Evolutionary conservation across 2,113 vertebrate genomes (phyloP).

Genomic region (Carettochelys insculpta): DNA sequence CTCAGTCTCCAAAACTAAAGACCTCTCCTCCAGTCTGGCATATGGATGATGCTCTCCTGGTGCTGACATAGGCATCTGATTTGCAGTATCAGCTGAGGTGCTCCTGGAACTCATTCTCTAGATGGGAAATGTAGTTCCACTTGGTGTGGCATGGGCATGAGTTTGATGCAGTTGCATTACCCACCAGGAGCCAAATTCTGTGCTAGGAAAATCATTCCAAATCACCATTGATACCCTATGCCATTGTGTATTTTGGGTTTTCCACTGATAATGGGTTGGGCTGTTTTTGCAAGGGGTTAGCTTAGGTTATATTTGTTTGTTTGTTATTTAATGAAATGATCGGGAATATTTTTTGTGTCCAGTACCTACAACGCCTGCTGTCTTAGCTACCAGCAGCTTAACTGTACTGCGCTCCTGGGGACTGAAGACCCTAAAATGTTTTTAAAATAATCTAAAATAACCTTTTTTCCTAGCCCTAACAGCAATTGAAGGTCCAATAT

Average conservation of each 20-base stretch:
- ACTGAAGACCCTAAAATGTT: neutral
- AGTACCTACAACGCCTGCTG: neutral
- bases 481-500: neutral
- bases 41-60: neutral
- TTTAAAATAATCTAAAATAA: neutral
- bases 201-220: neutral
- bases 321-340: neutral
- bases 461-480: neutral
- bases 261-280: neutral
- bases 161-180: neutral
- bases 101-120: constrained; percentile 10
- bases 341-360: neutral
- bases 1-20: constrained; percentile 14
- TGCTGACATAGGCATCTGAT: neutral
- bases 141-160: neutral
- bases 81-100: neutral
- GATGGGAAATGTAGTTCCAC: neutral
- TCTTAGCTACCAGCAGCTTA: neutral
- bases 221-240: neutral
- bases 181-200: neutral
- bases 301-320: neutral
- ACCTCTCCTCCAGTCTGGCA: neutral
- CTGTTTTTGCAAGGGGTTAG: neutral
- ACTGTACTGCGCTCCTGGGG: neutral
- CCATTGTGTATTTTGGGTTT: neutral